phyloP scores from a whole-genome alignment of 2,888 invertebrate species.

The Oxystoma pomonae region DNA sequence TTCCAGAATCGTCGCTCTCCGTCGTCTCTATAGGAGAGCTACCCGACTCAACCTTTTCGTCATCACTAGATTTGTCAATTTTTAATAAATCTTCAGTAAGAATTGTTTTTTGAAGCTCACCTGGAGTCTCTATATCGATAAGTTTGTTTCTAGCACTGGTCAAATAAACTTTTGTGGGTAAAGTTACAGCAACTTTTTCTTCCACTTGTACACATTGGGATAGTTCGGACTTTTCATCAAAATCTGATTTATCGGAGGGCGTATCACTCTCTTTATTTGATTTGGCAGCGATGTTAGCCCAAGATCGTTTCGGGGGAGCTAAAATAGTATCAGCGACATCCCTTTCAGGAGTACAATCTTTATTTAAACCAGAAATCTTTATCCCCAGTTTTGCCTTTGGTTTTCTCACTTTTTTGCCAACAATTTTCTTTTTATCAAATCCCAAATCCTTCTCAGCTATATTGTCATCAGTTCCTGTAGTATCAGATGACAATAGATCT shows the following conservation, averaged over 20 bases:
- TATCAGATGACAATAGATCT: slow-evolving; percentile 20
- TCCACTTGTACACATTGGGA: slow-evolving; percentile 24
- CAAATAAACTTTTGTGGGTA: slow-evolving; percentile 28
- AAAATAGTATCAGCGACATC: slow-evolving; percentile 25
- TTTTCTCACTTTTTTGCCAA: slow-evolving; percentile 40
- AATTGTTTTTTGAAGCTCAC: slow-evolving; percentile 18
- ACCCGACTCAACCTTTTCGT: slow-evolving; percentile 47
- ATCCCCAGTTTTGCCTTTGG: slow-evolving; percentile 46
- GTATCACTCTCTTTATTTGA: not conserved
- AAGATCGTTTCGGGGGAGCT: slow-evolving; percentile 47
- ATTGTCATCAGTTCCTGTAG: not conserved
- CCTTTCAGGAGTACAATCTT: slow-evolving; percentile 21
- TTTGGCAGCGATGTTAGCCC: slow-evolving; percentile 53
- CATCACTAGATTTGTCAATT: slow-evolving; percentile 54
- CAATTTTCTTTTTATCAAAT: slow-evolving; percentile 25
- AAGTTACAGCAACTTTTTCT: slow-evolving; percentile 30
- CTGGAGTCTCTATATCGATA: slow-evolving; percentile 33
- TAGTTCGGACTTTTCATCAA: slow-evolving; percentile 26
- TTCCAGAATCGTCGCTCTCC: slow-evolving; percentile 55
- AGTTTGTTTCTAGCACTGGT: slow-evolving; percentile 25
- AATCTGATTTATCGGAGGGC: slow-evolving; percentile 14
- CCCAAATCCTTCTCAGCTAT: slow-evolving; percentile 22
- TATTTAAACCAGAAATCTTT: slow-evolving; percentile 34
- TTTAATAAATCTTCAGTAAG: slow-evolving; percentile 36
- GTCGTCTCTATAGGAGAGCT: slow-evolving; percentile 54